Evolutionary conservation across 1,140 invertebrate species (phyloP), one percentile per base, ranked within the genome.

Genomic region (Gryllus bimaculatus): DNA sequence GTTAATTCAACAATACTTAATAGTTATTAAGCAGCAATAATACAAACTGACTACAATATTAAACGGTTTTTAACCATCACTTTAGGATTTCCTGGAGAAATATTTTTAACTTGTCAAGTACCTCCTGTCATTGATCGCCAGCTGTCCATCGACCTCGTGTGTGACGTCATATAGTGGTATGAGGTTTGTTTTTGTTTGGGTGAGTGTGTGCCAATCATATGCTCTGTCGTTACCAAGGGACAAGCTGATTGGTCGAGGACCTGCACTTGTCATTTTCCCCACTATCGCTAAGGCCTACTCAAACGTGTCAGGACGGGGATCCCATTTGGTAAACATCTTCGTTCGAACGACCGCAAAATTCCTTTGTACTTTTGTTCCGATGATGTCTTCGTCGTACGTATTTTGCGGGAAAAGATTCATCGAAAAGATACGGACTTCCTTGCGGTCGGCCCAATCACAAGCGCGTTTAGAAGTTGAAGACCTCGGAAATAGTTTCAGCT

Each of bases 181-280:
- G 78, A 49, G 78, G 54, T 78, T 78, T 78, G 78, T 78, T 78
- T 78, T 78, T 78, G 78, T 78, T 78, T 77, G 76, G 78, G 20
- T 75, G 18, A 15, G 73, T 20, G 39, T 73, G 18, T 49, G 54
- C 78, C 78, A 78, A 78, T 78, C 78, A n/a, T 48, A 7, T 66
- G 12, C n/a, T 73, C 26, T 15, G 48, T 26, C 21, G 76, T 20
- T 78, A 39, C 39, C 18, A 78, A 47, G 66, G 26, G n/a, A 12
- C 54, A 26, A 18, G 48, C 8, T 39, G 26, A 49, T 78, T 47
- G 78, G 18, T 8, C 12, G 13, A 20, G 49, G 54, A 20, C 20
- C 49, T 15, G 48, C 8, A 20, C 26, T 78, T n/a, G 49, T 66
- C 54, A 66, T 66, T 47, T 48, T 78, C 66, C 66, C 39, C 73